phyloP scores from a whole-genome alignment of 2,888 invertebrate genomes.

The Athetis lepigone region DNA sequence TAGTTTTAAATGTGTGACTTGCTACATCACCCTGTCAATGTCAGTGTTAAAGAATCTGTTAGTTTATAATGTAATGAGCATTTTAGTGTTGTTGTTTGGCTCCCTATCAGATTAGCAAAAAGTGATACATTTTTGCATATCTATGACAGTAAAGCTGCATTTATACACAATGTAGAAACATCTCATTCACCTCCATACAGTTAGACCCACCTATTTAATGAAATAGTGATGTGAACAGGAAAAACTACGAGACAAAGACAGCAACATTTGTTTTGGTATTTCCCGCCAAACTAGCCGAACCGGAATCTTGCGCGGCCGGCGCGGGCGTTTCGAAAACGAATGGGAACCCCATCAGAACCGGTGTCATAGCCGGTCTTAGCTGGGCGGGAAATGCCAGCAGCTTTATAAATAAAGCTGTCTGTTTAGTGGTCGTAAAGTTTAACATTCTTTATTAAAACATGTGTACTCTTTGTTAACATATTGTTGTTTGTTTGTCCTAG shows the following conservation, averaged over 20 bases:
- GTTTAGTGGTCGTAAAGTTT: not conserved
- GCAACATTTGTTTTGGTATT: slow-evolving; percentile 35
- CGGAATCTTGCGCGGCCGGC: slow-evolving; percentile 28
- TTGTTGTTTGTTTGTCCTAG: slow-evolving; percentile 75
- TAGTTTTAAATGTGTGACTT: slow-evolving; percentile 27
- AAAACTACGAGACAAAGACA: slow-evolving; percentile 39
- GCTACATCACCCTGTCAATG: slow-evolving; percentile 26
- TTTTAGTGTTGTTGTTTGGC: slow-evolving; percentile 26
- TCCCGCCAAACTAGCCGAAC: slow-evolving; percentile 53
- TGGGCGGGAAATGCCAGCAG: slow-evolving; percentile 27
- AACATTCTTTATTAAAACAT: slow-evolving; percentile 1
- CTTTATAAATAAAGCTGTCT: slow-evolving; percentile 8
- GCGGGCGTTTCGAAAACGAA: slow-evolving; percentile 23
- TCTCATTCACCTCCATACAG: slow-evolving; percentile 7
- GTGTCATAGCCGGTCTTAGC: slow-evolving; percentile 12
- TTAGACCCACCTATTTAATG: slow-evolving; percentile 3
- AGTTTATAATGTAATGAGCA: slow-evolving; percentile 6
- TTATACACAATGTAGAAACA: not conserved
- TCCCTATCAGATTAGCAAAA: not conserved
- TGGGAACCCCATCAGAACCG: slow-evolving; percentile 21
- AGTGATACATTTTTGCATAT: slow-evolving; percentile 31
- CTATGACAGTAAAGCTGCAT: slow-evolving; percentile 1
- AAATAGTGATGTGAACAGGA: slow-evolving; percentile 37
- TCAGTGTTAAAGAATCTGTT: too few species aligned
- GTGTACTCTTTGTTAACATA: slow-evolving; percentile 9